Evolutionary conservation across 2,888 invertebrate species (phyloP), one percentile per base, ranked within the genome.

Genomic region (Drosophila neoperkinsi): DNA sequence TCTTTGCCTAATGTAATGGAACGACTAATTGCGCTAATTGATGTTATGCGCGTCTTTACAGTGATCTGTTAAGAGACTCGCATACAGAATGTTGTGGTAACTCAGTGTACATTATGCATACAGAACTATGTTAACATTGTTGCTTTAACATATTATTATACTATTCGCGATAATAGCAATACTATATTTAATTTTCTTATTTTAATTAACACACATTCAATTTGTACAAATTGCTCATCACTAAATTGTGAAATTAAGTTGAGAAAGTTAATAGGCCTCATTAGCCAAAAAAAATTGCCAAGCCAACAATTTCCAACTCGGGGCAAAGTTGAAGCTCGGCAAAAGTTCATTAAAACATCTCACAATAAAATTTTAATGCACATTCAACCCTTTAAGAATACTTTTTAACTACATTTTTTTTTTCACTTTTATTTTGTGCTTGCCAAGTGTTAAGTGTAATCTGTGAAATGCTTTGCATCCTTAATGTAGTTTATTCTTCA

Each of bases 341-440:
- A 28, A 41, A 28, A 51, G 51, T 53, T 77, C 58, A 38, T 49
- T 30, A 65, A 70, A 71, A 65, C 53, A 46, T 53, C 34, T 5
- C 4, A 70, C 56, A 52, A 56, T 71, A 33, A n/a, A 62, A 62
- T 52, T 62, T 66, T 71, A 43, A 62, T 56, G 31, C 34, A 52
- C 46, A 28, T 28, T 57, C 52, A 50, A 43, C 31, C 30, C 58
- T 52, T 52, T 51, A 38, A 43, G 28, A 43, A 57, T 60, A 66
- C 50, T 78, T 78, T 52, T 10, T 7, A 57, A 56, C 33, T 13
- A 63, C 36, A 50, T 50, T 60, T 28, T 9, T 25, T 16, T 13
- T n/a, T 16, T 30, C 38, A 4, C 34, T 5, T 43, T 57, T 41
- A 13, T 38, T 33, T 9, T 34, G 25, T 13, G 49, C 10, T 43